phyloP scores from a whole-genome alignment of 2,113 vertebrate species.

The Merops nubicus region DNA sequence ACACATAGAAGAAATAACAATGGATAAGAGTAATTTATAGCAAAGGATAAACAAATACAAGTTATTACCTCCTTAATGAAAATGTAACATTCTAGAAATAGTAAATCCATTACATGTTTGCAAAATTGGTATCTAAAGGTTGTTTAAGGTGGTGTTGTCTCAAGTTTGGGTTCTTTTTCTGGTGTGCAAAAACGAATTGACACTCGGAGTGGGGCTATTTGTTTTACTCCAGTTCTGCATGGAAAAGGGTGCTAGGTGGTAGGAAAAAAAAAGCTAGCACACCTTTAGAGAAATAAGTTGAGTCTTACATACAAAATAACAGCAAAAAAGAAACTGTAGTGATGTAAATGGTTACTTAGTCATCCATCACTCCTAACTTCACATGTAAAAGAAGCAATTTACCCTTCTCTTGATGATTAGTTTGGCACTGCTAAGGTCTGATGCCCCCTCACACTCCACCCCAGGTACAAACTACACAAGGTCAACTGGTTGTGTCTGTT shows the following conservation, averaged over 20 bases:
- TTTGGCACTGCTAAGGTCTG: neutral
- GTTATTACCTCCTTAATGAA: neutral
- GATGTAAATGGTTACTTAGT: too few species aligned
- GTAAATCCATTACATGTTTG: neutral
- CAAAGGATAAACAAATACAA: neutral
- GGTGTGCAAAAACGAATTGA: neutral
- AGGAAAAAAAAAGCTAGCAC: too few species aligned
- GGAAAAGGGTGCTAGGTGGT: neutral
- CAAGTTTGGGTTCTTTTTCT: neutral
- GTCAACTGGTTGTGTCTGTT: neutral
- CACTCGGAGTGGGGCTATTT: neutral
- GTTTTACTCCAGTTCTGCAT: neutral
- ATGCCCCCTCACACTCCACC: neutral
- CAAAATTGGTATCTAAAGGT: neutral
- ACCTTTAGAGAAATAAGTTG: too few species aligned
- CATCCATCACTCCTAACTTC: too few species aligned
- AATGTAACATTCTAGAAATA: neutral
- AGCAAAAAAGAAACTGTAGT: neutral
- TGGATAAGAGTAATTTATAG: neutral
- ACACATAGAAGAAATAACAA: neutral
- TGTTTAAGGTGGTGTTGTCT: neutral
- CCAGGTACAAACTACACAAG: neutral
- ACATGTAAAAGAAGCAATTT: neutral
- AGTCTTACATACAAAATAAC: neutral
- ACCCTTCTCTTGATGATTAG: neutral